phyloP scores from a whole-genome alignment of 2,113 vertebrate species.

The Gallinago paraguaiae region DNA sequence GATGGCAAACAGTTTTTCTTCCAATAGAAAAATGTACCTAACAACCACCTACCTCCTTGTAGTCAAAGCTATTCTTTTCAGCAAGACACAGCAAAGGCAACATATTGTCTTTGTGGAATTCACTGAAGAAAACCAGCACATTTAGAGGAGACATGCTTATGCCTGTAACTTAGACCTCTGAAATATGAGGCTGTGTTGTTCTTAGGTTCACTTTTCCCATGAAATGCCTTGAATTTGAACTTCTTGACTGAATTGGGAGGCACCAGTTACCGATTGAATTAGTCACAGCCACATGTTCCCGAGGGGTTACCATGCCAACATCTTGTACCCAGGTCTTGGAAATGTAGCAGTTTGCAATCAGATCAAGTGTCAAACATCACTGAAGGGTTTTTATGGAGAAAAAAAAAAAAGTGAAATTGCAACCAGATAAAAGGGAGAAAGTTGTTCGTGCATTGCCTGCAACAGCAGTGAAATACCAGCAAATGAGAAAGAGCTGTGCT shows the following conservation, averaged over 20 bases:
- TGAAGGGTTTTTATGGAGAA: background rate
- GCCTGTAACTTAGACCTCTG: background rate
- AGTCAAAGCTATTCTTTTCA: background rate
- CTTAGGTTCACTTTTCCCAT: slow-evolving; percentile 25
- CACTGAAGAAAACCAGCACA: background rate
- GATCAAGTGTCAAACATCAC: slow-evolving; percentile 6
- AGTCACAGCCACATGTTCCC: slow-evolving; percentile 36
- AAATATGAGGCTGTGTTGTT: slow-evolving; percentile 27
- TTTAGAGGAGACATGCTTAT: background rate
- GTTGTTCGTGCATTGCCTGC: background rate
- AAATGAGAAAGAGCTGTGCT: background rate
- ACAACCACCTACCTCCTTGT: background rate
- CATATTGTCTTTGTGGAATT: background rate
- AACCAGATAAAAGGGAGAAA: background rate
- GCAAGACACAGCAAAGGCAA: background rate
- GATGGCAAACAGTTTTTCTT: background rate
- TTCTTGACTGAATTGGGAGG: background rate
- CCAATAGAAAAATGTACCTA: background rate
- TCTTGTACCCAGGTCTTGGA: slow-evolving; percentile 13
- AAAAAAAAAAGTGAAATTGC: background rate
- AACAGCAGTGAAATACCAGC: background rate
- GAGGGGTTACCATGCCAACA: slow-evolving; percentile 18
- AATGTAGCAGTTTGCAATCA: background rate
- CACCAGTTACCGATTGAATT: background rate
- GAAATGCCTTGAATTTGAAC: slow-evolving; percentile 21